Evolutionary conservation across 2,888 invertebrate species (phyloP).

Genomic region (Notocelia uddmanniana): DNA sequence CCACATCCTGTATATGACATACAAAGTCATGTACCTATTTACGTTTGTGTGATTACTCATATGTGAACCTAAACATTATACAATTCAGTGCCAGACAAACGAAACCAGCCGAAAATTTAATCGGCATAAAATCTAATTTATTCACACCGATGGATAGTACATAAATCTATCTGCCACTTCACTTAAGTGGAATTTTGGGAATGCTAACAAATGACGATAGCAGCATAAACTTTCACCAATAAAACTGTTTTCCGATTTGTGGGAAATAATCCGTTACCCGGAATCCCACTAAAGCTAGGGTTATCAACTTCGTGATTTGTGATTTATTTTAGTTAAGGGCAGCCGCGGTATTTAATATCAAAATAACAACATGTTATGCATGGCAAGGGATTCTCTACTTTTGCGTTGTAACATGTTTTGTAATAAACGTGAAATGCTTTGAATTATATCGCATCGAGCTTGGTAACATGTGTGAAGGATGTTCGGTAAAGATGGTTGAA

Average conservation of each 20-base stretch:
- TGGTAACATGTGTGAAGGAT: no score
- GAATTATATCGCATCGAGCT: no score
- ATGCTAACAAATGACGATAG: constrained; percentile 15
- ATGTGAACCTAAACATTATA: neutral
- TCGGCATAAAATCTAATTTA: constrained; percentile 2
- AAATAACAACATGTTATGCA: neutral
- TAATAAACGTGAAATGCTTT: no score
- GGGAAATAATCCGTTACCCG: constrained; percentile 15
- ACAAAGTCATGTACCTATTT: no score
- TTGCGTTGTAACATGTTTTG: no score
- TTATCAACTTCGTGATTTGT: neutral
- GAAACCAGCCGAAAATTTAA: neutral
- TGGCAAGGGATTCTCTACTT: no score
- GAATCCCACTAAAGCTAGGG: neutral
- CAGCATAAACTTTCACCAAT: constrained; percentile 9
- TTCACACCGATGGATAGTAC: neutral
- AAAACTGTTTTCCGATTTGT: constrained; percentile 14
- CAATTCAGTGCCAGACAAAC: neutral
- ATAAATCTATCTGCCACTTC: constrained; percentile 14
- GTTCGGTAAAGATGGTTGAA: no score
- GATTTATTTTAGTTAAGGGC: neutral
- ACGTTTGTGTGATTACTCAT: neutral
- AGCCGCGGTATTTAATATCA: neutral
- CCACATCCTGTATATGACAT: neutral
- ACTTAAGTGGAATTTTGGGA: constrained; percentile 19